Percentiles rank a stretch among this genome's conserved stretches.
Evolutionary conservation across 2,888 invertebrate genomes (phyloP).

Genomic region (Tenthredo distinguenda): DNA sequence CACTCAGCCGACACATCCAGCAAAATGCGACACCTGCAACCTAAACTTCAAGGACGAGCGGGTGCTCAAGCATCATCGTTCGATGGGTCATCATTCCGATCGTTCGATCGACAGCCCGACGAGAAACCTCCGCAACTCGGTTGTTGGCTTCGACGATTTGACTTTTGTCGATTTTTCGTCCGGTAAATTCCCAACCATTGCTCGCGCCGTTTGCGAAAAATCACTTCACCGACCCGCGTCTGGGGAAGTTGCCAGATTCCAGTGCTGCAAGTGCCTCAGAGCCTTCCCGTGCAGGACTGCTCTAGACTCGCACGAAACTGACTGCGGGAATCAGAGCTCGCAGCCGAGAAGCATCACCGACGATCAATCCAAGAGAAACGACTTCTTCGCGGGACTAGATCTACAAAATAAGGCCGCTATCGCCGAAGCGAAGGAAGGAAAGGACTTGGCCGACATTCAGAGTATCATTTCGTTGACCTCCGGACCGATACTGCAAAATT

Average conservation of each 20-base stretch:
- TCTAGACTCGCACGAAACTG: conserved; percentile 84
- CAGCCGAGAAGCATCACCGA: conserved; percentile 76
- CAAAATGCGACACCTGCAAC: conserved; percentile 87
- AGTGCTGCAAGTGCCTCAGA: conserved; percentile 85
- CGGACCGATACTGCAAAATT: conserved; percentile 62
- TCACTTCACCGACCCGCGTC: conserved; percentile 82
- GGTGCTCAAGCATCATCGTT: conserved; percentile 85
- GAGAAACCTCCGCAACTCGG: conserved; percentile 77
- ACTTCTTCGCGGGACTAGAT: conserved; percentile 90
- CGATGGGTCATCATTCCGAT: conserved; percentile 80
- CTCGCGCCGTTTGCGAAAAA: conserved; percentile 86
- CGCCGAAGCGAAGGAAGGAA: conserved; percentile 77
- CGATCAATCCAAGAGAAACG: conserved; percentile 83
- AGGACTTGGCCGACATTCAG: conserved; percentile 92
- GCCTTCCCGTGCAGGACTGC: conserved; percentile 87
- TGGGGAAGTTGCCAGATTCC: conserved; percentile 82
- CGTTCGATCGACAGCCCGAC: conserved; percentile 65
- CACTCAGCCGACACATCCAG: conserved; percentile 84
- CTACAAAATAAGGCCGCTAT: conserved; percentile 85
- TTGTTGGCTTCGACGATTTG: conserved; percentile 86
- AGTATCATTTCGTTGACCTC: conserved; percentile 90
- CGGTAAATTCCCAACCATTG: conserved; percentile 89
- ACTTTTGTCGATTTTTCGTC: conserved; percentile 90
- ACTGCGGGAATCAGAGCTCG: conserved; percentile 76
- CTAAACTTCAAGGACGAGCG: conserved; percentile 87